Evolutionary conservation across 1,140 invertebrate species (phyloP).

Genomic region (Camponotus pennsylvanicus): DNA sequence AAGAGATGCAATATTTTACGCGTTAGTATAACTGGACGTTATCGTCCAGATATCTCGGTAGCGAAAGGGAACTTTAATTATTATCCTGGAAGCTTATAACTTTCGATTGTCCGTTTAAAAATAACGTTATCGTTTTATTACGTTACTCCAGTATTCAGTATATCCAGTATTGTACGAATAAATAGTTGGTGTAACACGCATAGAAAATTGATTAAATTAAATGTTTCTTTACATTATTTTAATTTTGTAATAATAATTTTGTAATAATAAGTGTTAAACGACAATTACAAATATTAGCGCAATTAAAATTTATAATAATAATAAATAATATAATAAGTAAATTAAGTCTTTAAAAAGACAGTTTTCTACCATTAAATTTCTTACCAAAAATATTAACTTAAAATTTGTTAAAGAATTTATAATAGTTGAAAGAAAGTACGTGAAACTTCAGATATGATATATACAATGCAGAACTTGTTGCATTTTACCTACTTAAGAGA

Average conservation of each 20-base stretch:
- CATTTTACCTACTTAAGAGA: conserved; percentile 29
- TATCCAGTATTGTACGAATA: not conserved
- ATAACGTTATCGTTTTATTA: not conserved
- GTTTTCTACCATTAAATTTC: conserved; percentile 12
- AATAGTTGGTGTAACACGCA: not conserved
- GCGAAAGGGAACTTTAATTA: conserved; percentile 43
- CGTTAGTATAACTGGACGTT: conserved; percentile 38
- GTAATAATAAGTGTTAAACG: too few species aligned
- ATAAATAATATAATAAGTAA: too few species aligned
- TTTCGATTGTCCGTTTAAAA: conserved; percentile 18
- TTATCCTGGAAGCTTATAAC: conserved; percentile 25
- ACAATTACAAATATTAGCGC: not conserved
- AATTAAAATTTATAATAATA: not conserved
- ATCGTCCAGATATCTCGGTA: conserved; percentile 15
- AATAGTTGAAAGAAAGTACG: not conserved
- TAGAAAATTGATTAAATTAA: not conserved
- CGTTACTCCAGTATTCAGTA: not conserved
- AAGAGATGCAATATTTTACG: conserved; percentile 15
- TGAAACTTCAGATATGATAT: conserved; percentile 8
- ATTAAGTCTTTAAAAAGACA: not conserved
- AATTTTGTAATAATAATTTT: not conserved
- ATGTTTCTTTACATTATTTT: not conserved
- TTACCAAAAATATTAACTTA: not conserved
- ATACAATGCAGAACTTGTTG: conserved; percentile 43
- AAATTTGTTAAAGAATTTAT: conserved; percentile 35